Evolutionary conservation across 2,888 invertebrate genomes (phyloP).

Genomic region (Adelognathus sp.): DNA sequence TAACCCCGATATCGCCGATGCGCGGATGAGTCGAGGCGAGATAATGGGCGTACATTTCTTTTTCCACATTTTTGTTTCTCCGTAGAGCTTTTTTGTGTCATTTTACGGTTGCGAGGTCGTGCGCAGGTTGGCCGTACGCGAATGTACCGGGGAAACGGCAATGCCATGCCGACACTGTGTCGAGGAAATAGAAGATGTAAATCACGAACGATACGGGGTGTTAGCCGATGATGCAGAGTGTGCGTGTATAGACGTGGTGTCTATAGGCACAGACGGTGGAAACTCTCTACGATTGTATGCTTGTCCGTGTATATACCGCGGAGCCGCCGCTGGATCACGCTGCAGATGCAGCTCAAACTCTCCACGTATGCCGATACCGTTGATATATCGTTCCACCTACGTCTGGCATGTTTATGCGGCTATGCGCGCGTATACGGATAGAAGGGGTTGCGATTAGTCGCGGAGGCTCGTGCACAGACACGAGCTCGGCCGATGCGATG

Average conservation of each 20-base stretch:
- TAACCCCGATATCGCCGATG: neutral
- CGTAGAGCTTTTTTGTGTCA: neutral
- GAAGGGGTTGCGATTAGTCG: slow-evolving; percentile 40
- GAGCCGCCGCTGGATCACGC: slow-evolving; percentile 28
- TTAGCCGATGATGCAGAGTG: slow-evolving; percentile 63
- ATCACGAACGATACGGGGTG: slow-evolving; percentile 67
- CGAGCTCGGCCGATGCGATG: neutral
- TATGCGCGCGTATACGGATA: neutral
- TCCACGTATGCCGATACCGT: slow-evolving; percentile 58
- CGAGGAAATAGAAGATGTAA: slow-evolving; percentile 67
- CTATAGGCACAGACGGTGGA: neutral
- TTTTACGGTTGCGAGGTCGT: slow-evolving; percentile 4
- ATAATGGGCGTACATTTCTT: neutral
- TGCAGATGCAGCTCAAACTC: slow-evolving; percentile 48
- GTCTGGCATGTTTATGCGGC: slow-evolving; percentile 60
- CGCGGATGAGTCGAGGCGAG: neutral
- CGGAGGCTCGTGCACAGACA: slow-evolving; percentile 14
- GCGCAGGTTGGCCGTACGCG: neutral
- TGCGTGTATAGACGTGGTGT: slow-evolving; percentile 24
- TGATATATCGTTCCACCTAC: slow-evolving; percentile 59
- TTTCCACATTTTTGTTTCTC: neutral
- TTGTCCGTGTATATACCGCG: neutral
- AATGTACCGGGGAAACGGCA: slow-evolving; percentile 2
- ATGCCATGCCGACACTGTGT: slow-evolving; percentile 41
- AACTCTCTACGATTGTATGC: neutral